Percentiles rank a stretch among this genome's conserved stretches.
phyloP scores from a whole-genome alignment of 2,113 vertebrate species.

The Rallus limicola region DNA sequence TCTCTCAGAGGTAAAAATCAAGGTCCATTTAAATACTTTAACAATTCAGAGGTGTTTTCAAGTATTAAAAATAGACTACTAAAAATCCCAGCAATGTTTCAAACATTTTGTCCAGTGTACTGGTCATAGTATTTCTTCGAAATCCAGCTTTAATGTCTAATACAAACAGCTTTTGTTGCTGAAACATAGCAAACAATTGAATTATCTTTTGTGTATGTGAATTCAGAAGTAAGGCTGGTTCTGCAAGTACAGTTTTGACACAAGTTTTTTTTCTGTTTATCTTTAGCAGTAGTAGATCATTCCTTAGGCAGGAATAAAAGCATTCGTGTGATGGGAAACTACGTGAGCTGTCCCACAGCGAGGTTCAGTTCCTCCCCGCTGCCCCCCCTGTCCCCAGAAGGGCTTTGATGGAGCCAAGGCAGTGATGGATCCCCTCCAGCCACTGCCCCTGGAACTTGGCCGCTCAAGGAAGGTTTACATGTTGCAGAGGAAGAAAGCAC shows the following conservation, averaged over 20 bases:
- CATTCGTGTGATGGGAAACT: neutral
- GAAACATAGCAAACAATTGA: neutral
- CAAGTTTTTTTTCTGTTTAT: neutral
- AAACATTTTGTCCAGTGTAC: neutral
- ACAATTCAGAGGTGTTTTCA: neutral
- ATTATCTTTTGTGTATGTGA: neutral
- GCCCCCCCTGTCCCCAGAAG: neutral
- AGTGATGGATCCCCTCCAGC: conserved; percentile 57
- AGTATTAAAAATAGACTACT: conserved; percentile 6
- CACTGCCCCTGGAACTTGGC: conserved; percentile 41
- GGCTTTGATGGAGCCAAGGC: conserved; percentile 45
- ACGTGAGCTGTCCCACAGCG: neutral
- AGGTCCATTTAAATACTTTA: conserved; percentile 4
- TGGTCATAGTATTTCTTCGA: neutral
- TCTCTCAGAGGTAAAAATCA: neutral
- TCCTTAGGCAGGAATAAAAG: neutral
- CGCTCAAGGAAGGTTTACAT: conserved; percentile 37
- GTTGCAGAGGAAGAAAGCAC: conserved; percentile 35
- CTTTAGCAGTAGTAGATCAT: neutral
- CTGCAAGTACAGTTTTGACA: neutral
- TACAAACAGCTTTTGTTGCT: neutral
- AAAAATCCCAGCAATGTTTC: neutral
- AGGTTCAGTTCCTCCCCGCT: neutral
- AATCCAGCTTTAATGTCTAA: neutral
- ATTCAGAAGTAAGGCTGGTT: neutral